Evolutionary conservation across 2,113 vertebrate genomes (phyloP).

Genomic region (Charadrius vociferus): DNA sequence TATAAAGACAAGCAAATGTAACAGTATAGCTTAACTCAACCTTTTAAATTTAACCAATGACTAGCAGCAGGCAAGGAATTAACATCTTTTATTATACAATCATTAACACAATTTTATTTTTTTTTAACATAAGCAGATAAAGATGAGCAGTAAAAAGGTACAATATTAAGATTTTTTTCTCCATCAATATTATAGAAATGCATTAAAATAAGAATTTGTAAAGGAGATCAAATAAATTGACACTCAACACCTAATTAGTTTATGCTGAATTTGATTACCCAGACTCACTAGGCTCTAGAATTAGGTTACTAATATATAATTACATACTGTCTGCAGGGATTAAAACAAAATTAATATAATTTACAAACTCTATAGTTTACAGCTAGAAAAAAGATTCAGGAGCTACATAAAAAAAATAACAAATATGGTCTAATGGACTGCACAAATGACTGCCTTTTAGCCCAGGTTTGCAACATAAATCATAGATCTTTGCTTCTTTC

Average conservation of each 20-base stretch:
- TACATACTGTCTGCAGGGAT: background rate
- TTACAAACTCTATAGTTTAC: background rate
- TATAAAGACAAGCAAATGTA: background rate
- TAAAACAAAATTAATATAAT: background rate
- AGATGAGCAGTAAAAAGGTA: background rate
- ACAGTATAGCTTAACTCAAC: background rate
- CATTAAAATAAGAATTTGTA: background rate
- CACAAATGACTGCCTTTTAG: background rate
- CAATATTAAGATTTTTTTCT: background rate
- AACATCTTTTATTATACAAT: background rate
- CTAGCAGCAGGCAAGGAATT: background rate
- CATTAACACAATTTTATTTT: background rate
- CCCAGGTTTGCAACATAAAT: background rate
- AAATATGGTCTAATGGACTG: background rate
- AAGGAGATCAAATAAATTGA: background rate
- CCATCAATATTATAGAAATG: background rate
- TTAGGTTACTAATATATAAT: background rate
- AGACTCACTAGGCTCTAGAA: background rate
- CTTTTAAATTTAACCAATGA: background rate
- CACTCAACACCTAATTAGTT: background rate
- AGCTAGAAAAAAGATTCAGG: background rate
- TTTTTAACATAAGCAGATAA: background rate
- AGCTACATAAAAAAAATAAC: constrained; percentile 14
- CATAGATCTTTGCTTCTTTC: background rate
- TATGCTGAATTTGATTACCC: background rate